A percentile compares a stretch with the other conserved stretches of the same genome.
Conservation (phyloP, 2,797 vertebrate genomes). For the Pseudochromis fuscus region DNA sequence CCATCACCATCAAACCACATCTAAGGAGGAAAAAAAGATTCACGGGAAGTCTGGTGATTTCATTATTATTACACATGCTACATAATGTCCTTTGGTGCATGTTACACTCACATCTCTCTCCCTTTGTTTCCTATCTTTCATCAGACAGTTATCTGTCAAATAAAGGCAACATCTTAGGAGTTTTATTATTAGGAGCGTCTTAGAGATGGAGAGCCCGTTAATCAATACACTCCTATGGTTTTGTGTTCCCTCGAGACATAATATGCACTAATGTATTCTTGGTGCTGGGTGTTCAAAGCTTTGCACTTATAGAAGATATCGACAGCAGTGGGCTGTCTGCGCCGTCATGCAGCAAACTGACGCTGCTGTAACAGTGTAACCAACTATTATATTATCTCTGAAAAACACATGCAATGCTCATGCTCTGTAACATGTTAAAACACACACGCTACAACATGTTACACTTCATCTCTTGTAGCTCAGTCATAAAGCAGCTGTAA, state of each 20-base stretch:
- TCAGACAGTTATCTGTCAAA: background rate
- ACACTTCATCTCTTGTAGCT: background rate
- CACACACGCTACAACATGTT: background rate
- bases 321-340: slow-evolving; percentile 51
- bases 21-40: background rate
- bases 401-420: slow-evolving; percentile 21
- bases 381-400: no score
- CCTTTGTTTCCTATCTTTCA: background rate
- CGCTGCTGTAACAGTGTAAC: no score
- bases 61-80: background rate
- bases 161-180: background rate
- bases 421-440: slow-evolving; percentile 16
- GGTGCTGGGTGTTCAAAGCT: slow-evolving; percentile 37
- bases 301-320: slow-evolving; percentile 28
- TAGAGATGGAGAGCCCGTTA: slow-evolving; percentile 37
- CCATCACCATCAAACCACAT: slow-evolving; percentile 10
- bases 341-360: slow-evolving; percentile 34
- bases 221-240: slow-evolving; percentile 52
- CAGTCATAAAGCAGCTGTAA: background rate
- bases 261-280: slow-evolving; percentile 37
- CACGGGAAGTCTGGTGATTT: background rate
- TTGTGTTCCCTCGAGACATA: slow-evolving; percentile 36
- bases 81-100: background rate
- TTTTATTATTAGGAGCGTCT: slow-evolving; percentile 13
- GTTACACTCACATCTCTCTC: background rate